These are phyloP conservation scores for Tenrec ecaudatus DNA, from an alignment of 2,113 vertebrate genomes.

Conservation along the genomic window DNA sequence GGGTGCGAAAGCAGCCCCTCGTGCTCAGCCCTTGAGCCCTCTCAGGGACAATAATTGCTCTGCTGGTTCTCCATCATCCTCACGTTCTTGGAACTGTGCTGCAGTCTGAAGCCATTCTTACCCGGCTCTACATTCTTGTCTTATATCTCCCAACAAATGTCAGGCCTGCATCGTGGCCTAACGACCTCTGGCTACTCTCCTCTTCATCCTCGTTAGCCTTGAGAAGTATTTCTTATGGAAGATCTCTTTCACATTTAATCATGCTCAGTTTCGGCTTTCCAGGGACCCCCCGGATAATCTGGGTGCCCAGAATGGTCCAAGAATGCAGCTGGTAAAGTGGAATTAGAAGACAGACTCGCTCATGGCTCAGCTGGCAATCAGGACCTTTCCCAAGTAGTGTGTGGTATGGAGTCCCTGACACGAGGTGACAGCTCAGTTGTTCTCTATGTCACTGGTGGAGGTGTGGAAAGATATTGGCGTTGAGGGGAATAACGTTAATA, in stretches of 20 bases:
- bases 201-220: background rate
- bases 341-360: background rate
- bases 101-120: background rate
- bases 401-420: background rate
- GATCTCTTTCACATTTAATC: background rate
- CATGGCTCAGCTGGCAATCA: background rate
- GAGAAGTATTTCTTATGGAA: background rate
- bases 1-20: rapidly evolving
- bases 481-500: background rate
- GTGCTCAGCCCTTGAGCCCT: background rate
- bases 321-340: background rate
- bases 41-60: background rate
- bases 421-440: background rate
- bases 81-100: background rate
- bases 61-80: background rate
- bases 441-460: background rate
- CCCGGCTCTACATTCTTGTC: background rate
- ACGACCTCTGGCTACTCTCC: background rate
- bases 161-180: background rate
- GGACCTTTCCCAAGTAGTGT: background rate
- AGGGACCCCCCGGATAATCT: background rate
- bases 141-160: background rate
- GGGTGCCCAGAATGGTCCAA: background rate
- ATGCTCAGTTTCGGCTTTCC: background rate
- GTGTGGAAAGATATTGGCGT: background rate